Percentiles rank a stretch among this genome's conserved stretches.
These are phyloP conservation scores for Psittacula echo DNA, from an alignment of 2,797 vertebrate genomes.

Conservation along the genomic window DNA sequence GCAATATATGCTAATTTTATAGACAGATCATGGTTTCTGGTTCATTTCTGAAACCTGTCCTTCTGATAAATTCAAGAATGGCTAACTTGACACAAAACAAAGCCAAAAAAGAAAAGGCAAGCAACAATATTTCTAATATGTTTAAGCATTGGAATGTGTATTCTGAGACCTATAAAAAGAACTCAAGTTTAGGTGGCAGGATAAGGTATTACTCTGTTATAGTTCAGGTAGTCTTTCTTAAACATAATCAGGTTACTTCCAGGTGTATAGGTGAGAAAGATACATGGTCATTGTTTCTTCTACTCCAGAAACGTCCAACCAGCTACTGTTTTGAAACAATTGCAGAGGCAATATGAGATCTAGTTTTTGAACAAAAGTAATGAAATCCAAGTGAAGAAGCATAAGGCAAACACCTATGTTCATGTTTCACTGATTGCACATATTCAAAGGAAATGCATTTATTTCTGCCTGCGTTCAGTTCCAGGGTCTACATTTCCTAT, in stretches of 20 bases:
- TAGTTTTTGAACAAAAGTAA: neutral
- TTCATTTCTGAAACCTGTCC: neutral
- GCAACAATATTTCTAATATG: rapidly evolving
- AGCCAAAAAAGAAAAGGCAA: neutral
- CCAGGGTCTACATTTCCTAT: slow-evolving; percentile 61
- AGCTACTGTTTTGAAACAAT: neutral
- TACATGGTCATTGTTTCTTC: rapidly evolving
- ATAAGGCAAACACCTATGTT: neutral
- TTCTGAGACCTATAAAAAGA: neutral
- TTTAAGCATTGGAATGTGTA: neutral
- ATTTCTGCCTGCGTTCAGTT: slow-evolving; percentile 37
- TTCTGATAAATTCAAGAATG: neutral
- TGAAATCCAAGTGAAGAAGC: neutral
- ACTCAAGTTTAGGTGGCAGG: neutral
- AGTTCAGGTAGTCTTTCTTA: neutral
- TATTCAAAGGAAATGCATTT: slow-evolving; percentile 48
- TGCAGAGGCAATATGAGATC: neutral
- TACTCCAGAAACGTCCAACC: neutral
- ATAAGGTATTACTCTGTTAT: neutral
- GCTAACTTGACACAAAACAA: neutral
- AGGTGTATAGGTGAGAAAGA: neutral
- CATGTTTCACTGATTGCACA: neutral
- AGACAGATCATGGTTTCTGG: neutral
- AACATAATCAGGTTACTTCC: neutral
- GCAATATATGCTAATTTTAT: rapidly evolving